Percentiles rank a stretch among this genome's conserved stretches.
phyloP scores from a whole-genome alignment of 2,797 vertebrate genomes.

The Sebastes jordani region DNA sequence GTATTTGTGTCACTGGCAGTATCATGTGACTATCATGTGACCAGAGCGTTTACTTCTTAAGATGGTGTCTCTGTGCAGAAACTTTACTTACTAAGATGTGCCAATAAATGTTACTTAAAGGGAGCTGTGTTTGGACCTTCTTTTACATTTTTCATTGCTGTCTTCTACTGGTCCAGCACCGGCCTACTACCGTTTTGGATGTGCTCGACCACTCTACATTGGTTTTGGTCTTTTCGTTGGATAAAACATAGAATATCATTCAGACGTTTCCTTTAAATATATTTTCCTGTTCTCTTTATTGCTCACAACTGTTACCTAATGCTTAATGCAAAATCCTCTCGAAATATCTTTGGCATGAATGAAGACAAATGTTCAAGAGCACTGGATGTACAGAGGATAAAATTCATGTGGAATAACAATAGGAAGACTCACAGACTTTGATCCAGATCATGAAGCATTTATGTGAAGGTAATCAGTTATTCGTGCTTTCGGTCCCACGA shows the following conservation, averaged over 20 bases:
- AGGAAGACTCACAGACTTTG: conserved; percentile 12
- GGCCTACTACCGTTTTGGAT: no score
- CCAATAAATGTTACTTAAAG: no score
- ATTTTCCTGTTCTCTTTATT: background rate
- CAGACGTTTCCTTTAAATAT: background rate
- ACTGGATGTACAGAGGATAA: background rate
- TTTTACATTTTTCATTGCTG: no score
- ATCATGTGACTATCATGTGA: no score
- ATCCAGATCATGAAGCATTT: conserved; percentile 16
- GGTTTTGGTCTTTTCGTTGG: background rate
- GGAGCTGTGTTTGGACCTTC: no score
- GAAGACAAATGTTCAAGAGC: background rate
- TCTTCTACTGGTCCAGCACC: no score
- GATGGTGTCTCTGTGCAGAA: no score
- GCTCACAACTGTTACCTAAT: background rate
- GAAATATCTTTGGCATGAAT: background rate
- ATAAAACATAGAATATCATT: background rate
- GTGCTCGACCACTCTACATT: no score
- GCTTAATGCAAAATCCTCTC: background rate
- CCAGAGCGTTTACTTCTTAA: no score
- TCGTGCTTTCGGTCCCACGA: conserved; percentile 29
- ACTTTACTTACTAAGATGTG: no score
- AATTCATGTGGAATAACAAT: conserved; percentile 15
- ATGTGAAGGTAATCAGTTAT: conserved; percentile 38
- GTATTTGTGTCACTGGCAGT: no score